Evolutionary conservation across 1,140 invertebrate species (phyloP).

Genomic region (Drosophila santomea): DNA sequence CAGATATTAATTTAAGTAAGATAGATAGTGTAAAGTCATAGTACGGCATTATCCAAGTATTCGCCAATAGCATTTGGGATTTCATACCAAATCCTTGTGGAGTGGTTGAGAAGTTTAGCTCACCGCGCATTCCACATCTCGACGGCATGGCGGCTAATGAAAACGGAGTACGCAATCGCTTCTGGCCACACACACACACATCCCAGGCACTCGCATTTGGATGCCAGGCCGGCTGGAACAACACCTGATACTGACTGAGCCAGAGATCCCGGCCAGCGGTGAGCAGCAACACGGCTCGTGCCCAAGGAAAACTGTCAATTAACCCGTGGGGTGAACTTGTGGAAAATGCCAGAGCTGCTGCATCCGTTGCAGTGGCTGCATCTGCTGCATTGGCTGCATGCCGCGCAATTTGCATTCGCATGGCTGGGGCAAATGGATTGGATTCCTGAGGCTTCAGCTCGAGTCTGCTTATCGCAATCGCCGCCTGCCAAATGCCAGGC

Average conservation of each 20-base stretch:
- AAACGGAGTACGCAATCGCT: conserved; percentile 3
- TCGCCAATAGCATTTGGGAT: too few relatives aligned
- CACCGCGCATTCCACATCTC: not conserved
- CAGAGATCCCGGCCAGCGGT: conserved; percentile 10
- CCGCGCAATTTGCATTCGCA: conserved; percentile 71
- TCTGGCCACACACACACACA: conserved; percentile 3
- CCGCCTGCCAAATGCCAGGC: conserved; percentile 61
- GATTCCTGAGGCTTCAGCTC: conserved; percentile 29
- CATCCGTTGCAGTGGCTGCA: conserved; percentile 2
- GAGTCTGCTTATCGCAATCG: conserved; percentile 64
- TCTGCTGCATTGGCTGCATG: conserved; percentile 11
- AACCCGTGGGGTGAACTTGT: conserved; percentile 63
- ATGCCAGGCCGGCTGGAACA: conserved; percentile 11
- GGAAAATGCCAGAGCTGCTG: conserved; percentile 45
- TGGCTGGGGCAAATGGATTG: conserved; percentile 41
- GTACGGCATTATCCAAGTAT: too few relatives aligned
- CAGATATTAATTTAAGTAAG: too few relatives aligned
- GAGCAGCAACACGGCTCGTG: conserved; percentile 32
- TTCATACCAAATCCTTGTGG: not conserved
- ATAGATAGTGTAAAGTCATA: too few relatives aligned
- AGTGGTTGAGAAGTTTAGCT: not conserved
- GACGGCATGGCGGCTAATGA: not conserved
- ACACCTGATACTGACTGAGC: conserved; percentile 11
- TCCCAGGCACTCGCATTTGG: conserved; percentile 1
- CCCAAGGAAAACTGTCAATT: conserved; percentile 73